phyloP scores from a whole-genome alignment of 2,888 invertebrate species.

The Drosophila formosana region DNA sequence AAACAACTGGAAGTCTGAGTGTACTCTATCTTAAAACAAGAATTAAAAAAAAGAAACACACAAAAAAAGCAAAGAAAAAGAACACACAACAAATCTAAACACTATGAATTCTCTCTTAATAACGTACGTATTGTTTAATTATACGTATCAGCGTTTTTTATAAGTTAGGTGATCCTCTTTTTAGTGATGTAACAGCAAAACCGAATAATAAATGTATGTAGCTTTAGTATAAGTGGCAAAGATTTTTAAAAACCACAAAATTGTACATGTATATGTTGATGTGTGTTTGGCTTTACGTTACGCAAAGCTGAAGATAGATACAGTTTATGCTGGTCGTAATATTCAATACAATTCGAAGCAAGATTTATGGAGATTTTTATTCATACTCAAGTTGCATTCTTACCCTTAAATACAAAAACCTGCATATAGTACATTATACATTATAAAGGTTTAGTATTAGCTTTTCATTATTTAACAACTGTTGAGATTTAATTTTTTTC shows the following conservation, averaged over 20 bases:
- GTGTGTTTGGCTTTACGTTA: conserved; percentile 51
- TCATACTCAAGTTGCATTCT: conserved; percentile 32
- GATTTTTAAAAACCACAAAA: conserved; percentile 49
- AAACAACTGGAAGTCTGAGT: conserved; percentile 93
- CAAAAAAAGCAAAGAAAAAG: conserved; percentile 27
- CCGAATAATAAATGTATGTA: conserved; percentile 68
- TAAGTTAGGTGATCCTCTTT: conserved; percentile 67
- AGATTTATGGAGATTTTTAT: conserved; percentile 29
- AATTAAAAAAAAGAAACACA: conserved; percentile 38
- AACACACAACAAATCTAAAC: conserved; percentile 47
- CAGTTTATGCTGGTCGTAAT: conserved; percentile 47
- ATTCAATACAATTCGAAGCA: conserved; percentile 39
- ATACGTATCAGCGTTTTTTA: conserved; percentile 60
- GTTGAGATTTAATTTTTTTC: conserved; percentile 66
- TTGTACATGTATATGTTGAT: conserved; percentile 53
- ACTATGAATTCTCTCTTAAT: conserved; percentile 66
- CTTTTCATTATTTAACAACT: conserved; percentile 28
- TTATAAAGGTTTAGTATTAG: conserved; percentile 43
- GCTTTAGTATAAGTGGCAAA: conserved; percentile 55
- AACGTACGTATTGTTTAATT: conserved; percentile 66
- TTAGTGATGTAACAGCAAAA: conserved; percentile 70
- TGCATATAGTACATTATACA: conserved; percentile 30
- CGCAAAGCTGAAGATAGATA: conserved; percentile 35
- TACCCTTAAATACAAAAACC: conserved; percentile 22
- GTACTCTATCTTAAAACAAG: conserved; percentile 69